A percentile compares a stretch with the other conserved stretches of the same genome.
Evolutionary conservation across 2,888 invertebrate species (phyloP).

Genomic region (Terebella lapidaria): DNA sequence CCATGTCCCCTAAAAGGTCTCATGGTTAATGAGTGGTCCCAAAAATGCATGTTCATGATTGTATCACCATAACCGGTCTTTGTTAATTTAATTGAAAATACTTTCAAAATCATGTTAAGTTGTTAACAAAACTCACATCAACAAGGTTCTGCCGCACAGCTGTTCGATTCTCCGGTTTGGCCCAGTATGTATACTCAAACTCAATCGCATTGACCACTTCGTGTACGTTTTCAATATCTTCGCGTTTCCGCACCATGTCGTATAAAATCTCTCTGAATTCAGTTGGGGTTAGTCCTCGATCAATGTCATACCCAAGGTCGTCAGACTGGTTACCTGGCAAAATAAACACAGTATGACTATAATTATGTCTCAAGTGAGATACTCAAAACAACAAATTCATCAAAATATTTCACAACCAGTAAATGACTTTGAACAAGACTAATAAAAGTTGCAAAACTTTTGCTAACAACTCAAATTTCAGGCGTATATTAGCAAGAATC

Average conservation of each 20-base stretch:
- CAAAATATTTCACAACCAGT: background rate
- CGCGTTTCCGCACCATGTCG: conserved; percentile 21
- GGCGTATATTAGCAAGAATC: background rate
- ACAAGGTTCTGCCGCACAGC: conserved; percentile 42
- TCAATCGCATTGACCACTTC: conserved; percentile 33
- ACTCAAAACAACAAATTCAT: background rate
- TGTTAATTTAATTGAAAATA: too few relatives aligned
- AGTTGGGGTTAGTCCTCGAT: conserved; percentile 21
- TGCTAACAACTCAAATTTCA: background rate
- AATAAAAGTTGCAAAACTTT: background rate
- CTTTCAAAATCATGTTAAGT: too few relatives aligned
- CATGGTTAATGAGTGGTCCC: too few relatives aligned
- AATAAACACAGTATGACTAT: too few relatives aligned
- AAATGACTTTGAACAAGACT: background rate
- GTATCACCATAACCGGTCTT: too few relatives aligned
- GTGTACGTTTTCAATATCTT: conserved; percentile 30
- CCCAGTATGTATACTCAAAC: conserved; percentile 53
- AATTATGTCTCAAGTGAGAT: too few relatives aligned
- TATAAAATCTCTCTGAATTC: conserved; percentile 22
- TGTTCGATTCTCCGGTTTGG: conserved; percentile 45
- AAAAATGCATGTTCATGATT: too few relatives aligned
- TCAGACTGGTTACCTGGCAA: too few relatives aligned
- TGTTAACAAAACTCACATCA: conserved; percentile 35
- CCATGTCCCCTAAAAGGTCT: too few relatives aligned
- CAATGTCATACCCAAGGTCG: conserved; percentile 15